Base-by-base conservation (phyloP, 2,113 vertebrate species). In the Sialia sialis region DNA sequence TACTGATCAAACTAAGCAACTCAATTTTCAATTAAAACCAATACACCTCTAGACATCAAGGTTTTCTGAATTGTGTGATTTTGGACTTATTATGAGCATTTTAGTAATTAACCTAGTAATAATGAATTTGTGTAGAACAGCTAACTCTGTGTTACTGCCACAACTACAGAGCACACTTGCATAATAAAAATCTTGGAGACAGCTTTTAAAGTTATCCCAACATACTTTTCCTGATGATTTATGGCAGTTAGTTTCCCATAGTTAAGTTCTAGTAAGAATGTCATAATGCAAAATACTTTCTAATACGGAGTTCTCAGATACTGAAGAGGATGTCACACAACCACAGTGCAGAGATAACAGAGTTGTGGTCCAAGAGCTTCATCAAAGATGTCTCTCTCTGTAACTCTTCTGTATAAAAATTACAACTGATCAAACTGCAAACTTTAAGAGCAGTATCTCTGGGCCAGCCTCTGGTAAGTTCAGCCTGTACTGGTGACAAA, bases 361-460 rank as follows among this genome's bases (percentile, higher is more conserved):
- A 52, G 29, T 8, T 69, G 43, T 32, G 23, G 26, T 21, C 79
- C 21, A 48, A 77, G n/a, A 67, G 18, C 4, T 67, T 36, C 30
- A 69, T 36, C 34, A 23, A 62, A 75, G 27, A 51, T 22, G 41
- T 26, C n/a, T 79, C 70, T 44, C 4, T 26, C n/a, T n/a, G 34
- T 10, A 54, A 73, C 18, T 13, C 39, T 70, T 12, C 3, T 21
- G 30, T 3, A 36, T 21, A 49, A 23, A 69, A 69, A 23, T 34
- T 38, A 74, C 21, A 78, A 68, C 2, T 6, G 19, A 66, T 17
- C 14, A 39, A 80, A 32, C 30, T 34, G 11, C 0, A 0, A 0
- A 17, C 58, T 72, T 54, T 49, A 78, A 0, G 0, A 60, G 54
- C 1, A 1, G 1, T 34, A 39, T 13, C n/a, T n/a, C 76, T 67